These are phyloP conservation scores for Mythimna albipuncta DNA, from an alignment of 2,888 invertebrate genomes.

Conservation along the genomic window DNA sequence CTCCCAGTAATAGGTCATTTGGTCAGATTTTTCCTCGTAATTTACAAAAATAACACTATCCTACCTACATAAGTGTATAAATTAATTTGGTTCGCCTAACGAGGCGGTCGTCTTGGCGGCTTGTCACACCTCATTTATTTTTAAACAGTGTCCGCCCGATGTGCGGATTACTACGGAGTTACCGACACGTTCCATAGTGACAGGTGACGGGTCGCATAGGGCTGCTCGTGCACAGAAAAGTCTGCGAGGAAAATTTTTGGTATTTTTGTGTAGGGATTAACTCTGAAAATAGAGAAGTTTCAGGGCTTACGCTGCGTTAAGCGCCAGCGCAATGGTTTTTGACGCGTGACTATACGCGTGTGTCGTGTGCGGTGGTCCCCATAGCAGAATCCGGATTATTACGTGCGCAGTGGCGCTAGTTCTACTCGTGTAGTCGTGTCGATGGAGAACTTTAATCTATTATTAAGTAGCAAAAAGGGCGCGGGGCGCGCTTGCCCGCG, in stretches of 20 bases:
- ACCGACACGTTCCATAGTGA: slow-evolving; percentile 44
- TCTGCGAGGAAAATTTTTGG: no score
- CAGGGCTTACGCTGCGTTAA: no score
- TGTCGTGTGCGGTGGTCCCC: no score
- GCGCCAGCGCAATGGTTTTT: no score
- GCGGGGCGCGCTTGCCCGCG: no score
- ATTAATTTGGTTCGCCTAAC: slow-evolving; percentile 76
- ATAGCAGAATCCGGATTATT: no score
- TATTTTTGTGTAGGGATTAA: neutral
- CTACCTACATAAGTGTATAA: slow-evolving; percentile 55
- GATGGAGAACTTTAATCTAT: no score
- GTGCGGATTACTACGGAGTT: slow-evolving; percentile 53
- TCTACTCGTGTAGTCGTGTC: no score
- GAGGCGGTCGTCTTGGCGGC: slow-evolving; percentile 68
- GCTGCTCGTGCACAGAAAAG: slow-evolving; percentile 18
- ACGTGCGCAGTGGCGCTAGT: no score
- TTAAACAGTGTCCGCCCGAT: slow-evolving; percentile 74
- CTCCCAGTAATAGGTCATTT: slow-evolving; percentile 12
- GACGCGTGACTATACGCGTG: no score
- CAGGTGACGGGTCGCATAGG: slow-evolving; percentile 48
- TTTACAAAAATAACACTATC: slow-evolving; percentile 35
- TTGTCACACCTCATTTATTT: slow-evolving; percentile 84
- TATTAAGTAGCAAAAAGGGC: no score
- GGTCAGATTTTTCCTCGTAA: slow-evolving; percentile 19
- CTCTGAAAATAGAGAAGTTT: neutral